Evolutionary conservation across 2,888 invertebrate species (phyloP).

Genomic region (Leptinotarsa peninsularis): DNA sequence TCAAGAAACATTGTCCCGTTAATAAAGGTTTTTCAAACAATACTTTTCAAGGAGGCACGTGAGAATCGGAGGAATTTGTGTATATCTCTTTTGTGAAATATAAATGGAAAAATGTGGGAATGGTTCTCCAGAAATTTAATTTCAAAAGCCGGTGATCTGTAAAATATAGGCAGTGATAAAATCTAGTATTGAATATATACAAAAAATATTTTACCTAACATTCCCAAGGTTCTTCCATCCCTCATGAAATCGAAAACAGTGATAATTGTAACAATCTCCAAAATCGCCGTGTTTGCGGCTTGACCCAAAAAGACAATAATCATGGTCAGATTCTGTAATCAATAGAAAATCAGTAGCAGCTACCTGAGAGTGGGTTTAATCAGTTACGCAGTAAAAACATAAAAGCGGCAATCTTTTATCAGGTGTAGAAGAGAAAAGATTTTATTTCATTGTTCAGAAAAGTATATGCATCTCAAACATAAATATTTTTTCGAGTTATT

Average conservation of each 20-base stretch:
- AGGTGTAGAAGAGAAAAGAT: neutral
- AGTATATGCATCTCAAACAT: no score
- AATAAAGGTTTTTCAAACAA: no score
- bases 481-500: no score
- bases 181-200: constrained; percentile 11
- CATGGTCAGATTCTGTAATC: constrained; percentile 41
- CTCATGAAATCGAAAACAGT: constrained; percentile 39
- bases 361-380: constrained; percentile 39
- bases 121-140: neutral
- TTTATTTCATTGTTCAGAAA: neutral
- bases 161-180: neutral
- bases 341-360: constrained; percentile 42
- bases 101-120: neutral
- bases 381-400: constrained; percentile 17
- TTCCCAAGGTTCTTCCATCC: constrained; percentile 4
- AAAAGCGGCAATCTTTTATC: constrained; percentile 12
- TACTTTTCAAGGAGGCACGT: no score
- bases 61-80: neutral
- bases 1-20: no score
- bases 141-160: constrained; percentile 15
- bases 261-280: constrained; percentile 43
- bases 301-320: constrained; percentile 37
- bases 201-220: constrained; percentile 4
- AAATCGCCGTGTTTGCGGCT: constrained; percentile 41
- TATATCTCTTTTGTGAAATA: neutral